Percentiles rank a stretch among this genome's conserved stretches.
Evolutionary conservation across 2,888 invertebrate species (phyloP).

Genomic region (Nemapogon koenigi): DNA sequence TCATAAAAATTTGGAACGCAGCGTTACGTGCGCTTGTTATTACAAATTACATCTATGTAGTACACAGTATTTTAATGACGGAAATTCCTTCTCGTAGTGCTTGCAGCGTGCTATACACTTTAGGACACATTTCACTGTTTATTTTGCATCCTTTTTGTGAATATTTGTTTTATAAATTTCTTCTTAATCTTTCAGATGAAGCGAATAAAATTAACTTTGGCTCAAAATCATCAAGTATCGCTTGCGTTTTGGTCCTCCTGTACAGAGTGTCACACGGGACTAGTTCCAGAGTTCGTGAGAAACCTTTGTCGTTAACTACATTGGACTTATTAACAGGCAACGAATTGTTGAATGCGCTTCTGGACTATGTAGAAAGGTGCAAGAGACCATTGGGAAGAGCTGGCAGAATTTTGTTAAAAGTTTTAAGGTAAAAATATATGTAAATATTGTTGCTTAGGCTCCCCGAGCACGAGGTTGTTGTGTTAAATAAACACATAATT

Average conservation of each 20-base stretch:
- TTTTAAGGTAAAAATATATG: slow-evolving; percentile 49
- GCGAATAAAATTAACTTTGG: slow-evolving; percentile 24
- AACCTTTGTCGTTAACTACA: slow-evolving; percentile 27
- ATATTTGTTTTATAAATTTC: slow-evolving; percentile 14
- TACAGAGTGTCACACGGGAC: slow-evolving; percentile 45
- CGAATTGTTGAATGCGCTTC: slow-evolving; percentile 44
- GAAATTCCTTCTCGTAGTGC: too few species aligned
- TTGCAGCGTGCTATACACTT: too few species aligned
- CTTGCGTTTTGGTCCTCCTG: slow-evolving; percentile 44
- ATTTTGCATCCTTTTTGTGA: too few species aligned
- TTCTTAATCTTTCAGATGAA: slow-evolving; percentile 25
- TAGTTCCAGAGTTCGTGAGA: slow-evolving; percentile 28
- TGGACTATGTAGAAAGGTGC: slow-evolving; percentile 53
- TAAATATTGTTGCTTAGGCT: too few species aligned
- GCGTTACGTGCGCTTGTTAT: too few species aligned
- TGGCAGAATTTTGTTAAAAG: slow-evolving; percentile 55
- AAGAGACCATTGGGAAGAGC: slow-evolving; percentile 53
- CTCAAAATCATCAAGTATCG: slow-evolving; percentile 38
- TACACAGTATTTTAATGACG: too few species aligned
- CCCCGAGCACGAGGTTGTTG: too few species aligned
- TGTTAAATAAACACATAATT: too few species aligned
- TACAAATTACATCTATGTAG: too few species aligned
- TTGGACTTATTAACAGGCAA: slow-evolving; percentile 39
- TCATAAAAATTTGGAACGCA: too few species aligned
- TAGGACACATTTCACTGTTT: too few species aligned